A percentile compares a stretch with the other conserved stretches of the same genome.
Conservation (phyloP, 2,888 invertebrate species). For the Torymus aiolomorphi region DNA sequence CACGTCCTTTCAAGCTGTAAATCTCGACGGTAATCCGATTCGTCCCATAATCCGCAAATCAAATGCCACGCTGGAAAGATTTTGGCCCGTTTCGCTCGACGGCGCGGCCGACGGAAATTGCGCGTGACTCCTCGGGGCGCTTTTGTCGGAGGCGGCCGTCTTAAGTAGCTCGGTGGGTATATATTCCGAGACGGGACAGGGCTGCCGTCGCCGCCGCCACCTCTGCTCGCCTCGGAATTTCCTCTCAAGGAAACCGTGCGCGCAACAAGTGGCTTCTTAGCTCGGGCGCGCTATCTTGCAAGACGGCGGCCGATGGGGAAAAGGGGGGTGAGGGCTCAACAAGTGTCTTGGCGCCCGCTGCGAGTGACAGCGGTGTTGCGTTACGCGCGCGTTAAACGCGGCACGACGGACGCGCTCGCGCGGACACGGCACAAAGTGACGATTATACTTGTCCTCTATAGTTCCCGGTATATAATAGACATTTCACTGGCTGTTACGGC, state of each 20-base stretch:
- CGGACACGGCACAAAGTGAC: too few relatives aligned
- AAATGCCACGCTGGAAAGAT: background rate
- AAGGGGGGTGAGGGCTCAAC: constrained; percentile 66
- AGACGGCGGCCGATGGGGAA: constrained; percentile 37
- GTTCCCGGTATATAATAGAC: too few relatives aligned
- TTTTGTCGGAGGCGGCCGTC: constrained; percentile 54
- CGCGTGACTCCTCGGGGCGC: constrained; percentile 55
- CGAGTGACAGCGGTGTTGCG: constrained; percentile 5
- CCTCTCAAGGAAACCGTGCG: constrained; percentile 59
- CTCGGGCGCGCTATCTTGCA: constrained; percentile 69
- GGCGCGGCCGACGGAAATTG: constrained; percentile 44
- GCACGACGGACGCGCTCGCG: too few relatives aligned
- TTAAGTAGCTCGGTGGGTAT: constrained; percentile 44
- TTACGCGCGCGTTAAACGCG: background rate
- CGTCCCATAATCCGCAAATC: too few relatives aligned
- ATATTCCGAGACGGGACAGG: constrained; percentile 65
- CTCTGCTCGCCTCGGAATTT: constrained; percentile 37
- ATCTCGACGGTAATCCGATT: too few relatives aligned
- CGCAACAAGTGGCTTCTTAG: constrained; percentile 76
- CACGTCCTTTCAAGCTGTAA: too few relatives aligned
- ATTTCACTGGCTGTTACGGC: too few relatives aligned
- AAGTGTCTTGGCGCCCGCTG: constrained; percentile 67
- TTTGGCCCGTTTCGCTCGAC: background rate
- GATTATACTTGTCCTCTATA: too few relatives aligned
- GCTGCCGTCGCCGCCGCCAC: background rate